Conservation (phyloP, 2,888 invertebrate species). For the Julus scanicus region DNA sequence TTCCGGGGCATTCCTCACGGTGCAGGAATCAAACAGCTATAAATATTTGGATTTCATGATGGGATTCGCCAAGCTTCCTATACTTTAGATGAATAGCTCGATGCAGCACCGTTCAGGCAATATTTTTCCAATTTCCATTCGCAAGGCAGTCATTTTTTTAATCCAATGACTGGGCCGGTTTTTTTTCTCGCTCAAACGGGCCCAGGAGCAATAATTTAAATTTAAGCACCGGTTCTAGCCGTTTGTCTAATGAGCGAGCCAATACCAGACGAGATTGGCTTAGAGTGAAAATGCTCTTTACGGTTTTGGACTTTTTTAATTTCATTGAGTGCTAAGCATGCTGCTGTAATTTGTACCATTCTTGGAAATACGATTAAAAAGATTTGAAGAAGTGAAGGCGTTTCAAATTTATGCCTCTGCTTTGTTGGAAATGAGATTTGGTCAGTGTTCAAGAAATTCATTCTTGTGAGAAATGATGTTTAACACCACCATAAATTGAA, state of each 20-base stretch:
- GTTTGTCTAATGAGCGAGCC: background rate
- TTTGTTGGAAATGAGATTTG: too few relatives aligned
- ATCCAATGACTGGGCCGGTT: background rate
- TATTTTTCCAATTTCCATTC: slow-evolving; percentile 36
- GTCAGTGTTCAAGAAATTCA: too few relatives aligned
- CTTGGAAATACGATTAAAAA: background rate
- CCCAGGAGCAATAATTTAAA: background rate
- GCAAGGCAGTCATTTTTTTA: background rate
- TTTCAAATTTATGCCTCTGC: background rate
- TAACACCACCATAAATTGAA: too few relatives aligned
- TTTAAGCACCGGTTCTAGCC: background rate
- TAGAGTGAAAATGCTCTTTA: background rate
- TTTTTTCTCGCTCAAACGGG: background rate
- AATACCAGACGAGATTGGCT: background rate
- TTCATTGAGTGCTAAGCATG: background rate
- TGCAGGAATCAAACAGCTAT: slow-evolving; percentile 39
- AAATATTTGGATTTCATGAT: slow-evolving; percentile 36
- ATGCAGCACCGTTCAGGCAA: background rate
- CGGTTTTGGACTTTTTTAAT: background rate
- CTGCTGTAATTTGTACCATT: background rate
- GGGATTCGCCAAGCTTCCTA: background rate
- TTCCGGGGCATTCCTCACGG: slow-evolving; percentile 11
- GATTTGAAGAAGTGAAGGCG: background rate
- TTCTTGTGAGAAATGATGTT: too few relatives aligned
- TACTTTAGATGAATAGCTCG: too few relatives aligned